Percentiles rank a stretch among this genome's conserved stretches.
Evolutionary conservation across 2,113 vertebrate genomes (phyloP).

Genomic region (Probosciger aterrimus): DNA sequence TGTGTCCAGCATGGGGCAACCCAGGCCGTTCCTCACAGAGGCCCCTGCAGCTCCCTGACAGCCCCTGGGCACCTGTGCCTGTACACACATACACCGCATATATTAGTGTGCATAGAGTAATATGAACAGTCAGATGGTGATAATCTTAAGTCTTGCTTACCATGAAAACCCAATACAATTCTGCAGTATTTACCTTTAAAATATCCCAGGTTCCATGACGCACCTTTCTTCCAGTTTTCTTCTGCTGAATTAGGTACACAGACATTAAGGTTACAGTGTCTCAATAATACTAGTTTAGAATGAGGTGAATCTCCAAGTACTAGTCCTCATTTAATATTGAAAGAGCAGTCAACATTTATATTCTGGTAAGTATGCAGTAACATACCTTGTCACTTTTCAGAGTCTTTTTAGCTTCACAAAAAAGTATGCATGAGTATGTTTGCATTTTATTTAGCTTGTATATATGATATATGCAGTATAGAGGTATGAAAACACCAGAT

Average conservation of each 20-base stretch:
- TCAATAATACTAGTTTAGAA: background rate
- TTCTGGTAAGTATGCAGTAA: background rate
- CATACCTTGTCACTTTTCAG: background rate
- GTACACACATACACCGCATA: fast-evolving
- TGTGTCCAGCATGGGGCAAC: background rate
- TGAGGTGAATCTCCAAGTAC: background rate
- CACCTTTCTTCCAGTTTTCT: background rate
- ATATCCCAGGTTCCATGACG: background rate
- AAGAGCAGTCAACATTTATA: background rate
- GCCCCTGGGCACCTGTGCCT: fast-evolving
- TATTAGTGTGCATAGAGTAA: background rate
- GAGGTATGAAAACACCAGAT: background rate
- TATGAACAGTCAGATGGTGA: no score
- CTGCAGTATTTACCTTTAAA: background rate
- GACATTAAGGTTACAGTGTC: no score
- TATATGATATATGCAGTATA: background rate
- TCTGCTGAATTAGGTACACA: background rate
- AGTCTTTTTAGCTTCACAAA: background rate
- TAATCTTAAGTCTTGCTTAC: background rate
- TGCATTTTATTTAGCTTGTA: background rate
- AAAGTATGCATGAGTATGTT: background rate
- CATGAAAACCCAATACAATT: background rate
- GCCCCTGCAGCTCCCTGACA: background rate
- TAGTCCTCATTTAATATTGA: background rate
- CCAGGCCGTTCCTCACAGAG: no score